A percentile compares a stretch with the other conserved stretches of the same genome.
Evolutionary conservation across 2,113 vertebrate species (phyloP).

Genomic region (Xerus inauris): DNA sequence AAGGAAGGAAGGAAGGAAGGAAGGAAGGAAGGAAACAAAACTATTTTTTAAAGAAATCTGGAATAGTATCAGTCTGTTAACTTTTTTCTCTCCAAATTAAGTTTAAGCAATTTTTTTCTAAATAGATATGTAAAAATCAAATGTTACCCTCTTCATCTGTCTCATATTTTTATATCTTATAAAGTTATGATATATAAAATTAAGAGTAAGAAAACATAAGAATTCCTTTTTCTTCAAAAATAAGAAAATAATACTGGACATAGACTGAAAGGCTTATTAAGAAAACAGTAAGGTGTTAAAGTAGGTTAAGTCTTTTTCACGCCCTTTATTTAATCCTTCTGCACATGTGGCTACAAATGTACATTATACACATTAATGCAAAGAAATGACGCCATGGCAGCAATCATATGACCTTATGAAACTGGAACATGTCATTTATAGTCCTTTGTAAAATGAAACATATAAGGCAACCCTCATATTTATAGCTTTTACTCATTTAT

Average conservation of each 20-base stretch:
- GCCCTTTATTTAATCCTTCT: not conserved
- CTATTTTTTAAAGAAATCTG: not conserved
- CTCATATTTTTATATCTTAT: not conserved
- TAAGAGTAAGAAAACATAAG: not conserved
- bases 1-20: too few species aligned
- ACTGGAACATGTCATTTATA: not conserved
- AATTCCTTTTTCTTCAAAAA: conserved; percentile 10
- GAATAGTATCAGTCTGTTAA: not conserved
- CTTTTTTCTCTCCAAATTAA: not conserved
- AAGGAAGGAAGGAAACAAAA: not conserved
- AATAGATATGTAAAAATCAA: not conserved
- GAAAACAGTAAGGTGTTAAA: too few species aligned
- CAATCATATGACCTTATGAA: not conserved
- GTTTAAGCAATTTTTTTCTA: not conserved
- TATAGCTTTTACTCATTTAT: not conserved
- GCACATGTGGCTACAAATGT: not conserved
- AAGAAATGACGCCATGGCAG: not conserved
- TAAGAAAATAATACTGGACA: not conserved
- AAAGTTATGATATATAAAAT: not conserved
- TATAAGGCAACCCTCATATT: not conserved
- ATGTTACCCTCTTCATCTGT: not conserved
- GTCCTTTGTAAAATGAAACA: not conserved
- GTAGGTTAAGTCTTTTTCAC: not conserved
- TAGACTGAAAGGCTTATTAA: not conserved
- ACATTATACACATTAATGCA: accelerated